Evolutionary conservation across 2,797 vertebrate genomes (phyloP).

Genomic region (Streptopelia turtur): DNA sequence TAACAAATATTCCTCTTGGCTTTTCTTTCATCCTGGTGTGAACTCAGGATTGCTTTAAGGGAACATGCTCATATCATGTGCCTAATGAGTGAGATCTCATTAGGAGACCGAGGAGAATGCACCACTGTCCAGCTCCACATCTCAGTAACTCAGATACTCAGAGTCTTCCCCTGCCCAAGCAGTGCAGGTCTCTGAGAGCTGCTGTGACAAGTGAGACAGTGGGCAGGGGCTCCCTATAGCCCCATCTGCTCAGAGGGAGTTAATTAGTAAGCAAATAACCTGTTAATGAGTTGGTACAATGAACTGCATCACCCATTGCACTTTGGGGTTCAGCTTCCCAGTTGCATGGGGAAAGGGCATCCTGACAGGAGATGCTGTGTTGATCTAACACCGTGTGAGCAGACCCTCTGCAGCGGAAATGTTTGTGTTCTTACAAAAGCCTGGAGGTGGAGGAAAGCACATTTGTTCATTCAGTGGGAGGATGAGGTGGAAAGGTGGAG

Average conservation of each 20-base stretch:
- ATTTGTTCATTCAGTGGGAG: accelerated
- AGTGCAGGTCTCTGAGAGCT: background rate
- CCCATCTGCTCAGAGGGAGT: background rate
- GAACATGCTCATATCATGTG: background rate
- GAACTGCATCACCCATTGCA: background rate
- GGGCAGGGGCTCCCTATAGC: no score
- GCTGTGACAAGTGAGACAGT: background rate
- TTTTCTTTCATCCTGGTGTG: background rate
- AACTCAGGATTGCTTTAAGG: background rate
- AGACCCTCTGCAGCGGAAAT: background rate
- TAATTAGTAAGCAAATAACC: background rate
- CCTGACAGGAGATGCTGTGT: background rate
- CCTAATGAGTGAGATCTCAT: background rate
- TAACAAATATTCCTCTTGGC: background rate
- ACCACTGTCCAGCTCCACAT: background rate
- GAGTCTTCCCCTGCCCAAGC: background rate
- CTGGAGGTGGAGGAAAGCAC: background rate
- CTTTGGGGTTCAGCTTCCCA: background rate
- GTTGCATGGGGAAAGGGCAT: accelerated
- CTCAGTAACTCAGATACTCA: background rate
- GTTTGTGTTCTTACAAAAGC: background rate
- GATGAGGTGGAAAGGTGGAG: background rate
- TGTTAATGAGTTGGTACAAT: background rate
- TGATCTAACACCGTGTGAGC: no score
- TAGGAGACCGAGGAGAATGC: background rate